A percentile compares a stretch with the other conserved stretches of the same genome.
Conservation (phyloP, 2,888 invertebrate species). For the Pyralis farinalis region DNA sequence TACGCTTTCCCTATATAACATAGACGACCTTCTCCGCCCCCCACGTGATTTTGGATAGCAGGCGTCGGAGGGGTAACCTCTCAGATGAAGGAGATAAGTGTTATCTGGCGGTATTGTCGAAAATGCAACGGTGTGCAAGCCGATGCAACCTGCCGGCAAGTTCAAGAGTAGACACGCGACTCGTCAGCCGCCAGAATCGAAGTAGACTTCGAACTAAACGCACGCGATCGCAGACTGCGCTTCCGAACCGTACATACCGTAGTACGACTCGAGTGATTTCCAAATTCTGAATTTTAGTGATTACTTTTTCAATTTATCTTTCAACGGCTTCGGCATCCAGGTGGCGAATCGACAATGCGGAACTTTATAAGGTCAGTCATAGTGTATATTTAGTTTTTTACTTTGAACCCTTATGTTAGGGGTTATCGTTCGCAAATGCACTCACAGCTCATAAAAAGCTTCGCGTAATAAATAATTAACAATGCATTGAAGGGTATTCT, state of each 20-base stretch:
- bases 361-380: constrained; percentile 62
- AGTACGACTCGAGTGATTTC: constrained; percentile 36
- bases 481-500: constrained; percentile 13
- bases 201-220: constrained; percentile 51
- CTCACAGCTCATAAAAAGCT: constrained; percentile 28
- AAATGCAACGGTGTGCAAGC: constrained; percentile 60
- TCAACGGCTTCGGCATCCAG: constrained; percentile 27
- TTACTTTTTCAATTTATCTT: constrained; percentile 30
- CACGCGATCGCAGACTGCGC: constrained; percentile 36
- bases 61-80: constrained; percentile 13
- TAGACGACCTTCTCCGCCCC: background rate
- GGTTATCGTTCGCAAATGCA: constrained; percentile 44
- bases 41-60: constrained; percentile 7
- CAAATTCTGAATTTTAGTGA: constrained; percentile 39
- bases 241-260: constrained; percentile 24
- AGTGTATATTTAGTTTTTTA: constrained; percentile 17
- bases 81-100: background rate
- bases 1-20: constrained; percentile 4
- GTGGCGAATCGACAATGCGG: constrained; percentile 53
- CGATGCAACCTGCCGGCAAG: constrained; percentile 62
- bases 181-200: constrained; percentile 47
- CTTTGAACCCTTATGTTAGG: constrained; percentile 40
- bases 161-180: constrained; percentile 62
- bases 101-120: constrained; percentile 27
- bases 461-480: constrained; percentile 21